phyloP scores from a whole-genome alignment of 2,113 vertebrate species.

The Ceuthmochares aereus region DNA sequence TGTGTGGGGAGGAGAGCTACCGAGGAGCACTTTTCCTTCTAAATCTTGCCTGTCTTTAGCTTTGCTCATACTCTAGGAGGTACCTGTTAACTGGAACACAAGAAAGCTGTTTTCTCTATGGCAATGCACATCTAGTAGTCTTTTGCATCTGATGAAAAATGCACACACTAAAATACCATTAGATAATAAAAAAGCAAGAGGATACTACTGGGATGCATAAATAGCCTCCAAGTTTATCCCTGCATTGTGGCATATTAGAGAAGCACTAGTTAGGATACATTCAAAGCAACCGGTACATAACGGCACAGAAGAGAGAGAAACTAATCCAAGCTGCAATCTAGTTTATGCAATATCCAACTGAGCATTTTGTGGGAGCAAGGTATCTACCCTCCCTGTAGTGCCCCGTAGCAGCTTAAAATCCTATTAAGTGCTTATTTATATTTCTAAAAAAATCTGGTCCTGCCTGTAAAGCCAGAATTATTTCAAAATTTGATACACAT shows the following conservation, averaged over 20 bases:
- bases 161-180: not conserved
- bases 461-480: not conserved
- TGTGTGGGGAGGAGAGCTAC: not conserved
- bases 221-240: not conserved
- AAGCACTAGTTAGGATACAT: not conserved
- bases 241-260: not conserved
- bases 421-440: not conserved
- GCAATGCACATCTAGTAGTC: too few relatives aligned
- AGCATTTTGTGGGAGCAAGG: not conserved
- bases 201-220: not conserved
- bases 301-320: not conserved
- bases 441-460: not conserved
- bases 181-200: not conserved
- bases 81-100: not conserved
- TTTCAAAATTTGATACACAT: not conserved
- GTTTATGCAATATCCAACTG: not conserved
- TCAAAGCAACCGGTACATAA: not conserved
- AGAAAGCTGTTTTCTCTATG: not conserved
- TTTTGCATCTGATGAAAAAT: not conserved
- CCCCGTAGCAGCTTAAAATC: not conserved
- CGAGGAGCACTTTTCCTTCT: not conserved
- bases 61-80: not conserved
- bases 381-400: not conserved
- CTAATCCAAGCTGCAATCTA: not conserved
- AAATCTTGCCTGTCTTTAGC: not conserved